Evolutionary conservation across 2,113 vertebrate genomes (phyloP).

Genomic region (Reinhardtius hippoglossoides): DNA sequence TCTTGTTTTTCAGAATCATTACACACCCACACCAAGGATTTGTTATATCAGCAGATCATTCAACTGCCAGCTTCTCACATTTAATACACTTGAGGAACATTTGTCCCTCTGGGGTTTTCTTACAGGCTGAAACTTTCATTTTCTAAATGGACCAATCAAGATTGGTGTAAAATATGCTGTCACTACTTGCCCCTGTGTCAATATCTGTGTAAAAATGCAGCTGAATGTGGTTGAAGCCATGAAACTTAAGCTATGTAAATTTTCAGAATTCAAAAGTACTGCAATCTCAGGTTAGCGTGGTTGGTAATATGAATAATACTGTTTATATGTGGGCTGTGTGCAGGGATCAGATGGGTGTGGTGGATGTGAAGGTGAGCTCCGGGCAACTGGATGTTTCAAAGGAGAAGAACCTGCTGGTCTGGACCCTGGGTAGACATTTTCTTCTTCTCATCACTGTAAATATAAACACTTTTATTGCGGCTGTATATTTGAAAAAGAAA

Average conservation of each 20-base stretch:
- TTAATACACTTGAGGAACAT: too few species aligned
- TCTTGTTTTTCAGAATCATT: too few species aligned
- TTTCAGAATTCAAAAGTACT: background rate
- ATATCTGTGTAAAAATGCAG: too few species aligned
- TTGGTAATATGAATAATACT: background rate
- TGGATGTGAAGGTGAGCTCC: slow-evolving; percentile 89
- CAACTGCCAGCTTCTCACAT: too few species aligned
- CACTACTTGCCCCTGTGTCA: too few species aligned
- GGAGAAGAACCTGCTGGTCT: slow-evolving; percentile 92
- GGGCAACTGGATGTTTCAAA: slow-evolving; percentile 90
- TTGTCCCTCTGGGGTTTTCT: too few species aligned
- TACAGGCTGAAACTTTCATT: too few species aligned
- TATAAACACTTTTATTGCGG: background rate
- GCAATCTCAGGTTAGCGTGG: background rate
- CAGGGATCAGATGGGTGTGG: slow-evolving; percentile 87
- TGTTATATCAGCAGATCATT: too few species aligned
- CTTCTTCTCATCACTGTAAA: background rate
- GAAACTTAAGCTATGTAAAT: background rate
- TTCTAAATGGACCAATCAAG: too few species aligned
- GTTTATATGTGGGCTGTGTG: background rate
- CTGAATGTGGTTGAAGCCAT: background rate
- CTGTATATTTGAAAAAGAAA: slow-evolving; percentile 11
- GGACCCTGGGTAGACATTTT: slow-evolving; percentile 87
- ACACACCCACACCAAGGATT: too few species aligned
- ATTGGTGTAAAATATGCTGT: too few species aligned